phyloP scores from a whole-genome alignment of 2,888 invertebrate genomes.

The Panopea generosa region DNA sequence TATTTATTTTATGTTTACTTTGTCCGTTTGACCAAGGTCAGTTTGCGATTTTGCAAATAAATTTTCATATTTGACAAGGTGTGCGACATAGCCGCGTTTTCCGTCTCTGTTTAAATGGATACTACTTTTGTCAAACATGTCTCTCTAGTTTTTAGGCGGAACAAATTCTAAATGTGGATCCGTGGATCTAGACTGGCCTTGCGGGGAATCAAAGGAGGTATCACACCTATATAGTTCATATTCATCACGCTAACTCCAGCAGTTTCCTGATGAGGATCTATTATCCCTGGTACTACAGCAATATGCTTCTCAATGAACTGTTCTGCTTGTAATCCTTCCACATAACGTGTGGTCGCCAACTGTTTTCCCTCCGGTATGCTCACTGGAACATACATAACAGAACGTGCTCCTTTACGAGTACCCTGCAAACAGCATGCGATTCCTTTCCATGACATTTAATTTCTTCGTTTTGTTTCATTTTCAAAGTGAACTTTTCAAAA shows the following conservation, averaged over 20 bases:
- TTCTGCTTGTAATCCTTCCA: background rate
- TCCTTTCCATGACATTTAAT: slow-evolving; percentile 15
- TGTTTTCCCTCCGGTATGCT: background rate
- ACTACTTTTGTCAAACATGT: slow-evolving; percentile 37
- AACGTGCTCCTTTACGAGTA: slow-evolving; percentile 8
- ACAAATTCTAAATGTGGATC: background rate
- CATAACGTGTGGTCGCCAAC: background rate
- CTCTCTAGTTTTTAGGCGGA: slow-evolving; percentile 27
- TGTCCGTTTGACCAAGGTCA: slow-evolving; percentile 38
- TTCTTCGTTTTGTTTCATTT: background rate
- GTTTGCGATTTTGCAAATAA: slow-evolving; percentile 34
- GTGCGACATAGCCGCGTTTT: slow-evolving; percentile 1
- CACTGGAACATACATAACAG: slow-evolving; percentile 17
- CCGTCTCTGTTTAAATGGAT: slow-evolving; percentile 1
- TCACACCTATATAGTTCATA: background rate
- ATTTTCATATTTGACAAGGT: slow-evolving; percentile 22
- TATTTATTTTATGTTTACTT: slow-evolving; percentile 40
- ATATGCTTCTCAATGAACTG: background rate
- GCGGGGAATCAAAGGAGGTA: background rate
- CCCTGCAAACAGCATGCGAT: slow-evolving; percentile 7
- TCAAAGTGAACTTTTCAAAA: slow-evolving; percentile 15
- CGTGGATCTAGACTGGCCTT: background rate
- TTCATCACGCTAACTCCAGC: slow-evolving; percentile 21
- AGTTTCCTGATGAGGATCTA: slow-evolving; percentile 8
- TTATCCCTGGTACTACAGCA: slow-evolving; percentile 4